Evolutionary conservation across 2,113 vertebrate species (phyloP).

Genomic region (Alethe castanea): DNA sequence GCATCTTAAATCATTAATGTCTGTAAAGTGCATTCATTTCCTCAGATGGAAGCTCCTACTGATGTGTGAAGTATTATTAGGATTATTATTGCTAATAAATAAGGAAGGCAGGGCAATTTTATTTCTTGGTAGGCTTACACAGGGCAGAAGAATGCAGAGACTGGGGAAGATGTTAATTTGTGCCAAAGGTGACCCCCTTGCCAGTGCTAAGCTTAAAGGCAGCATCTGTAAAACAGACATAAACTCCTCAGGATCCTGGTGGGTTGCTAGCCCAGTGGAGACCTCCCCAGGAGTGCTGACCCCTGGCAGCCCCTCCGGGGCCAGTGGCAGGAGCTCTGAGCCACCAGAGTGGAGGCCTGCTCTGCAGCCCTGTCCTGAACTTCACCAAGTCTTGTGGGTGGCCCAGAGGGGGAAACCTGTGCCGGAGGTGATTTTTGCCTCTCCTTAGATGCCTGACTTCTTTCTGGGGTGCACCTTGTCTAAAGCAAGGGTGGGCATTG

Average conservation of each 20-base stretch:
- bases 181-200: not conserved
- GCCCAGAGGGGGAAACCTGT: not conserved
- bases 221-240: not conserved
- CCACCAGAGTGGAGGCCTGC: rapidly evolving
- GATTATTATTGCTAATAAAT: constrained; percentile 27
- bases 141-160: not conserved
- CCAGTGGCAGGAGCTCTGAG: not conserved
- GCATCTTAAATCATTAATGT: constrained; percentile 3
- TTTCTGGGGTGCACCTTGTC: not conserved
- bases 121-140: not conserved
- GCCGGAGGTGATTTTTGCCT: not conserved
- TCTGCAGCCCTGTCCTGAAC: not conserved
- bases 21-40: constrained; percentile 37
- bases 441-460: not conserved
- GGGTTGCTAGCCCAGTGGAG: not conserved
- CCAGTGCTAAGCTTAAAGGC: not conserved
- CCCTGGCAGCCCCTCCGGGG: rapidly evolving
- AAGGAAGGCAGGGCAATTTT: not conserved
- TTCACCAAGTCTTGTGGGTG: not conserved
- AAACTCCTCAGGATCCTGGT: rapidly evolving
- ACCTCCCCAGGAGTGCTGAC: not conserved
- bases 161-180: not conserved
- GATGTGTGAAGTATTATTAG: constrained; percentile 19
- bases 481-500: not conserved
- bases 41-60: constrained; percentile 38